Evolutionary conservation across 64 coral and sea anemone species (phyloP).

Genomic region (Dendrophyllia cribrosa): DNA sequence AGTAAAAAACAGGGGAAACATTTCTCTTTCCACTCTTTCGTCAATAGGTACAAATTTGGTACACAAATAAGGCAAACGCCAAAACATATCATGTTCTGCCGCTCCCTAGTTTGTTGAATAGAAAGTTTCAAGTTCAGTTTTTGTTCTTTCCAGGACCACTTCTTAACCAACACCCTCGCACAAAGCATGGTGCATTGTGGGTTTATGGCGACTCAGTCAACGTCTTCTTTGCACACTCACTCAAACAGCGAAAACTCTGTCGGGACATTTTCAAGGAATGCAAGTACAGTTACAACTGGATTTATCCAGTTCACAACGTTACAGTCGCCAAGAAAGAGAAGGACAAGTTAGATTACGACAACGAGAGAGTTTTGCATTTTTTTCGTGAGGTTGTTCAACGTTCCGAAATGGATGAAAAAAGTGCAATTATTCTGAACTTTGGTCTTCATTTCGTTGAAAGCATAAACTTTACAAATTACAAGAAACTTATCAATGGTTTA

Average conservation of each 20-base stretch:
- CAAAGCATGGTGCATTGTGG: slow-evolving; percentile 61
- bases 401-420: slow-evolving; percentile 57
- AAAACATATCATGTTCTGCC: no score
- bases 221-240: slow-evolving; percentile 82
- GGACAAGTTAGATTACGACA: slow-evolving; percentile 78
- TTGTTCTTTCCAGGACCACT: neutral
- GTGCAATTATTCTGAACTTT: slow-evolving; percentile 80
- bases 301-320: slow-evolving; percentile 84
- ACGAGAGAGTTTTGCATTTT: slow-evolving; percentile 61
- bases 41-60: no score
- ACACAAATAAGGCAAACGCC: no score
- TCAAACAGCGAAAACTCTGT: slow-evolving; percentile 69
- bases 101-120: no score
- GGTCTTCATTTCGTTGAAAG: slow-evolving; percentile 95
- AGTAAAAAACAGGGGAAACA: no score
- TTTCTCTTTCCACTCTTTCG: no score
- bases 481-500: slow-evolving; percentile 70
- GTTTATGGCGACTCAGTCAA: slow-evolving; percentile 83
- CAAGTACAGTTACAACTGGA: slow-evolving; percentile 87
- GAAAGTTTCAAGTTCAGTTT: neutral
- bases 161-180: neutral
- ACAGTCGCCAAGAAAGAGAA: slow-evolving; percentile 67
- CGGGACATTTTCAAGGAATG: slow-evolving; percentile 67
- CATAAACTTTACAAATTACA: slow-evolving; percentile 88
- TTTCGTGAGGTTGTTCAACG: slow-evolving; percentile 52